Conservation (phyloP, 2,888 invertebrate species). For the Psylliodes chrysocephalus region DNA sequence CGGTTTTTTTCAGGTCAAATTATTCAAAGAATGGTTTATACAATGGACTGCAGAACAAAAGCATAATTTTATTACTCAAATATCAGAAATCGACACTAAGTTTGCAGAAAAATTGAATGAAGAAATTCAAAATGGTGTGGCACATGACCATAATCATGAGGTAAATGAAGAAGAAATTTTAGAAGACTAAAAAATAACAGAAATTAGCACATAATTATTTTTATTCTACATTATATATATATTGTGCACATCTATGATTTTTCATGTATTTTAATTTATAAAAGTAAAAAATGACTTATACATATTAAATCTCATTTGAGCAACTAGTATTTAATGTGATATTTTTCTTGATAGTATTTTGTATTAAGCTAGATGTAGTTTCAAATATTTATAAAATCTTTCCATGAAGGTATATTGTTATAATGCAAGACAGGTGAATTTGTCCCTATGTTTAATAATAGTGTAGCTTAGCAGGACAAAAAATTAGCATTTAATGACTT, state of each 20-base stretch:
- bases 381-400: conserved; percentile 12
- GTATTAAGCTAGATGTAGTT: conserved; percentile 33
- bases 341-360: no score
- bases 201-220: not conserved
- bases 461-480: conserved; percentile 5
- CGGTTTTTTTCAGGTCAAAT: conserved; percentile 74
- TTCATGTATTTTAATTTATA: conserved; percentile 1
- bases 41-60: conserved; percentile 82
- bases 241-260: not conserved
- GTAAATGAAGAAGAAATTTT: conserved; percentile 50
- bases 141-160: conserved; percentile 40
- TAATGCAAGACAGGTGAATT: not conserved
- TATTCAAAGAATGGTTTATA: conserved; percentile 86
- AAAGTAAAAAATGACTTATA: conserved; percentile 1
- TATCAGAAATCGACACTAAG: conserved; percentile 76
- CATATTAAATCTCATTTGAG: conserved; percentile 5
- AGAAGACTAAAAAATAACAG: conserved; percentile 47
- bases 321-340: conserved; percentile 45
- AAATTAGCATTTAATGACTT: not conserved
- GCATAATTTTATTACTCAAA: conserved; percentile 74
- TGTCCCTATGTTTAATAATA: not conserved
- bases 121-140: conserved; percentile 63
- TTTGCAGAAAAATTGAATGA: conserved; percentile 78
- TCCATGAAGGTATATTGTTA: conserved; percentile 14
- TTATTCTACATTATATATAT: not conserved